A percentile compares a stretch with the other conserved stretches of the same genome.
Conservation (phyloP, 2,113 vertebrate genomes). For the Chionomys nivalis region DNA sequence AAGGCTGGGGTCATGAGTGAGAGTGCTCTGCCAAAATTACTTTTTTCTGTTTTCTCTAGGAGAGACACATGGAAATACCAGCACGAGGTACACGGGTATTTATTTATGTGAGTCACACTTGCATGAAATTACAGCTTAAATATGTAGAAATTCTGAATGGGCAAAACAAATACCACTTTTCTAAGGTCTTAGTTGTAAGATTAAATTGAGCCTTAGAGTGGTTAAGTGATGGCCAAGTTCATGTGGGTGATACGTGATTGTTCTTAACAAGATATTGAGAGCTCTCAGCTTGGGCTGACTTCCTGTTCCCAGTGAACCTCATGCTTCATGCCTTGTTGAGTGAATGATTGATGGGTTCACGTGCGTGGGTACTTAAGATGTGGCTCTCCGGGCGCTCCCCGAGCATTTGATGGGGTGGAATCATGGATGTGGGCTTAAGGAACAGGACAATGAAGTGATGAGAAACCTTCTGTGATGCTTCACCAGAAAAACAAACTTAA, state of each 20-base stretch:
- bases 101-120: neutral
- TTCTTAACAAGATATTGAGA: neutral
- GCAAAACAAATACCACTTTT: neutral
- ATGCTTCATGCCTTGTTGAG: accelerated
- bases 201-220: neutral
- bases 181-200: neutral
- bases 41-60: neutral
- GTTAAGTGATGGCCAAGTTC: neutral
- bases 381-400: neutral
- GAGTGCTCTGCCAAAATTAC: neutral
- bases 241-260: accelerated
- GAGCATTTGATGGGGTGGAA: neutral
- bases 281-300: accelerated
- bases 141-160: neutral
- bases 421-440: neutral
- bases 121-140: neutral
- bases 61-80: neutral
- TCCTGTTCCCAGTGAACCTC: neutral
- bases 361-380: neutral
- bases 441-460: slow-evolving; percentile 61
- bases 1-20: accelerated
- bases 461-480: slow-evolving; percentile 63
- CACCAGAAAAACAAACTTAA: slow-evolving; percentile 47
- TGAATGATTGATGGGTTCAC: accelerated
- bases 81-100: neutral